Evolutionary conservation across 1,140 invertebrate genomes (phyloP), one percentile per base, ranked within the genome.

Genomic region (Wiebesia pumilae): DNA sequence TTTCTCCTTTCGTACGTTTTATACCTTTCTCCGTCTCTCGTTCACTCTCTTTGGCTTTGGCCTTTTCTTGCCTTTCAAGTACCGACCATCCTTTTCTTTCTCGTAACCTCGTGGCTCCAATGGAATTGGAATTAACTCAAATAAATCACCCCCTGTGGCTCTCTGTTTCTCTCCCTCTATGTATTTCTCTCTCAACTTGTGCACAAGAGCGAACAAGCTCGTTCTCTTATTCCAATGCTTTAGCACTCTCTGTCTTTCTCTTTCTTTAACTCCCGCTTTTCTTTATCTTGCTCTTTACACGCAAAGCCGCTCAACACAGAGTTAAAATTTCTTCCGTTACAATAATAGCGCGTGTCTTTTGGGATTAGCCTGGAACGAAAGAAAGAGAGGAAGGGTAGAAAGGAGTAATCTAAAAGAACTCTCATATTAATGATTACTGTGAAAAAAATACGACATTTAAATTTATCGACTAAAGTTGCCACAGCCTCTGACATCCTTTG

Each of bases 111-210:
- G 90, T 91, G 91, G 93, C 92, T 93, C 92, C 93, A 94, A 94
- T 94, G 93, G 93, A 94, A 94, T 94, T 94, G 93, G 93, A 94
- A 94, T 94, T 94, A 94, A 94, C 92, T 94, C 91, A 91, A 93
- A 94, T 94, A 94, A 94, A 94, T 94, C 93, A 94, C 92, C 91
- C 92, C 90, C 89, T 89, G 89, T 90, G 90, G 89, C 91, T 92
- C 91, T 89, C n/a, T 78, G 58, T 67, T n/a, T 80, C 69, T 82
- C 30, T 30, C 58, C 24, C 81, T 82, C 82, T 83, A 27, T 71
- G 40, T 85, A 33, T 35, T 16, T 86, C 81, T 81, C 67, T 85
- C 51, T 78, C 58, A 24, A 43, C 43, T 67, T 77, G 21, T 43
- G n/a, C 73, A 40, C 33, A 58, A 78, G 75, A 47, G 58, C 83